Evolutionary conservation across 2,113 vertebrate genomes (phyloP).

Genomic region (Mystacornis crossleyi): DNA sequence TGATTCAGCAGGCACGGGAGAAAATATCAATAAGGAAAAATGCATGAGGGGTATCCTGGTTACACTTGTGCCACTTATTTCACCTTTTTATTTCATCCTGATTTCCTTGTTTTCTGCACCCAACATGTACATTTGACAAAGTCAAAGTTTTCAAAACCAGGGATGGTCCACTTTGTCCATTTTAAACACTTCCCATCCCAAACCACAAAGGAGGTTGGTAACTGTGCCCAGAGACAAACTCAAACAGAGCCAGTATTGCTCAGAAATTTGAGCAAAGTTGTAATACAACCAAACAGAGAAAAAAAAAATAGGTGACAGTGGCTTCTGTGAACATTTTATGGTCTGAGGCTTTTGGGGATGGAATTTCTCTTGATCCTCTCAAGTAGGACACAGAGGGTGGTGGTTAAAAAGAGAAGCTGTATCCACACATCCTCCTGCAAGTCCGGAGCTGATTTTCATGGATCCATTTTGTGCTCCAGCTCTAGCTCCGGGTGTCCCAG

Average conservation of each 20-base stretch:
- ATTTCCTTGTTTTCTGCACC: not conserved
- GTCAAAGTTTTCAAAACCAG: not conserved
- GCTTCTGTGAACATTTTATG: not conserved
- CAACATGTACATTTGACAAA: not conserved
- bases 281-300: not conserved
- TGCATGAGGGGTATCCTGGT: not conserved
- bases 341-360: not conserved
- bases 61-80: not conserved
- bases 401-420: not conserved
- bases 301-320: not conserved
- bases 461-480: not conserved
- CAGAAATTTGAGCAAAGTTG: not conserved
- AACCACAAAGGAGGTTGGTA: not conserved
- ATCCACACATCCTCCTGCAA: not conserved
- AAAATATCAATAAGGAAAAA: not conserved
- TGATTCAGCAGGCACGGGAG: not conserved
- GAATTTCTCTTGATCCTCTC: not conserved
- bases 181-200: not conserved
- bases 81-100: not conserved
- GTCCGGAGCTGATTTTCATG: not conserved
- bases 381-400: accelerated
- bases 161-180: not conserved
- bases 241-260: not conserved
- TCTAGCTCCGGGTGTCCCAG: not conserved
- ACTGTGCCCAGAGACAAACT: not conserved